Percentiles rank a stretch among this genome's conserved stretches.
phyloP scores from a whole-genome alignment of 2,888 invertebrate species.

The Pristionchus entomophagus region DNA sequence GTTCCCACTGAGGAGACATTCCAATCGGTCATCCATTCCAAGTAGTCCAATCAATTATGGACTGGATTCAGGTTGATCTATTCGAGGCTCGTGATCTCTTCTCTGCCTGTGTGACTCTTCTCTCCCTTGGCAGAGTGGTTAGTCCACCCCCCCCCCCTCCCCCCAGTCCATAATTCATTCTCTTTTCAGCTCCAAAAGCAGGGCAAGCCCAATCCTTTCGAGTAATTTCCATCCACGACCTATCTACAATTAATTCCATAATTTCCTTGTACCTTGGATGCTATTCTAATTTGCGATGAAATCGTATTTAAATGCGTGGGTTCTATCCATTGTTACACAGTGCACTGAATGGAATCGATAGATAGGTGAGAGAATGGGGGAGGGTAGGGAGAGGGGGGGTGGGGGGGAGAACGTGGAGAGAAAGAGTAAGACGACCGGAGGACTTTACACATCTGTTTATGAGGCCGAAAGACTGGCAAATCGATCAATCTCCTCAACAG shows the following conservation, averaged over 20 bases:
- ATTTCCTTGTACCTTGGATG: background rate
- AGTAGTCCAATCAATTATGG: conserved; percentile 79
- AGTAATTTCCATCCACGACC: background rate
- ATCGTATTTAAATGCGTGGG: background rate
- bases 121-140: conserved; percentile 72
- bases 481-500: background rate
- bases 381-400: background rate
- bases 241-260: background rate
- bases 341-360: background rate
- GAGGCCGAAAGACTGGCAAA: background rate
- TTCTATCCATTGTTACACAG: background rate
- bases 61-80: conserved; percentile 82
- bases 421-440: no score
- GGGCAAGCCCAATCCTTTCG: conserved; percentile 72
- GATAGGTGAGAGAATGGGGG: background rate
- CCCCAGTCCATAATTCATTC: no score
- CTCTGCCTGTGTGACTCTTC: conserved; percentile 82
- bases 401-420: background rate
- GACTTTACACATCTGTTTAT: conserved; percentile 38
- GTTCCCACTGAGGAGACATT: conserved; percentile 90
- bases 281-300: conserved; percentile 20
- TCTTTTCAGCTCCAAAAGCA: conserved; percentile 71
- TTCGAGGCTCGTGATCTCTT: conserved; percentile 97
- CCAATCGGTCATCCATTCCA: conserved; percentile 88
- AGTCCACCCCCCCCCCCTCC: no score